phyloP scores from a whole-genome alignment of 2,888 invertebrate species.

The Mimumesa dahlbomi region DNA sequence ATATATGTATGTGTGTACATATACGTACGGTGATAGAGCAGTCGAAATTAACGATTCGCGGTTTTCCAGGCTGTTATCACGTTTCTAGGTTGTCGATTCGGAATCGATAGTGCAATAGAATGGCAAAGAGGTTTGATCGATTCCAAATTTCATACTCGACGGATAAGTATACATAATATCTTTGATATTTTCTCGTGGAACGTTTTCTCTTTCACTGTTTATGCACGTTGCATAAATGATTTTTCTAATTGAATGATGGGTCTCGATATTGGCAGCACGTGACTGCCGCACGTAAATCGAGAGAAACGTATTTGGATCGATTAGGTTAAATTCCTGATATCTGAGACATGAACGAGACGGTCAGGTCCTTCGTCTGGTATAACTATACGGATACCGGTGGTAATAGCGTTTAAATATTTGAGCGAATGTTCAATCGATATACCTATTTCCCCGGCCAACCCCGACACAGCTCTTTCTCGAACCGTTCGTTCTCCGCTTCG shows the following conservation, averaged over 20 bases:
- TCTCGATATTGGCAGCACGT: background rate
- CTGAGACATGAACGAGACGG: constrained; percentile 27
- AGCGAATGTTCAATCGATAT: constrained; percentile 78
- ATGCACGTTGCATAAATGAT: too few species aligned
- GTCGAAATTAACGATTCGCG: background rate
- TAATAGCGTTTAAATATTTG: constrained; percentile 79
- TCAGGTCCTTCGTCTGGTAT: constrained; percentile 52
- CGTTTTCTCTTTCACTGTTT: too few species aligned
- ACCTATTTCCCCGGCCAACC: constrained; percentile 62
- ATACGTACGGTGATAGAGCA: too few species aligned
- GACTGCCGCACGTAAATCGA: background rate
- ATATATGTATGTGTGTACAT: too few species aligned
- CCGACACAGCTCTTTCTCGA: constrained; percentile 54
- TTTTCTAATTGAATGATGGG: too few species aligned
- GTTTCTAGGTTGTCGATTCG: too few species aligned
- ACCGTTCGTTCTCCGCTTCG: constrained; percentile 44
- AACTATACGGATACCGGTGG: constrained; percentile 67
- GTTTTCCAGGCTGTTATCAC: too few species aligned
- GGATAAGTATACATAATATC: too few species aligned
- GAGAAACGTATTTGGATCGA: constrained; percentile 1
- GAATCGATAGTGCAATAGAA: too few species aligned
- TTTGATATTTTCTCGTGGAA: too few species aligned
- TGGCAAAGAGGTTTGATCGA: too few species aligned
- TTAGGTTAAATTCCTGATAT: constrained; percentile 32
- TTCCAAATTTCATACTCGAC: too few species aligned